Evolutionary conservation across 2,888 invertebrate species (phyloP), one percentile per base, ranked within the genome.

Genomic region (Drosophila fungiperda): DNA sequence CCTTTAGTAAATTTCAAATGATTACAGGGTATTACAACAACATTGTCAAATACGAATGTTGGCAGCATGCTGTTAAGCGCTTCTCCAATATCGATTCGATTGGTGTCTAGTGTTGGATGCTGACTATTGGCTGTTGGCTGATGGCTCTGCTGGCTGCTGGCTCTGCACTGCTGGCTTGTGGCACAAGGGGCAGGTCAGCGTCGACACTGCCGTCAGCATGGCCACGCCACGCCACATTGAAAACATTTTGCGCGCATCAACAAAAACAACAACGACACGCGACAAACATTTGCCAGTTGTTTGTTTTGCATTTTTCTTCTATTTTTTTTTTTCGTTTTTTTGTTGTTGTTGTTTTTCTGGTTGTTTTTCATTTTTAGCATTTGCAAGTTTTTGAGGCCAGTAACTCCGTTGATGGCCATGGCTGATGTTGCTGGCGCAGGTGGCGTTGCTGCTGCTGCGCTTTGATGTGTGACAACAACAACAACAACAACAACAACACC

Each of bases 301-400:
- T 55, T 38, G 38, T 38, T 38, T 55, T 55, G 55, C 38, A 38
- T 55, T 38, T 55, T 36, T 12, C 12, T 53, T 53, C 29, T 6
- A 29, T 6, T 29, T 6, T 29, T 29, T 38, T 38, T 36, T 36
- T 12, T 4, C 35, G 23, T 5, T 53, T 23, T 15, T 72, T 63
- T 63, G 38, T 73, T 66, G 32, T n/a, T 12, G 7, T 54, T 54
- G 12, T 17, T 38, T 54, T 69, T 9, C 5, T 82, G 71, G 68
- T 53, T 26, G 23, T 55, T 36, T 54, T 55, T 38, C 55, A 55
- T 55, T 55, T 86, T 90, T 85, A 78, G 81, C 87, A 90, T 90
- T 85, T 78, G 81, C 84, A 63, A 78, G 70, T 80, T 90, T 89
- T 90, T 83, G 90, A 90, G 86, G 86, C 89, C 90, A 86, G 90